Evolutionary conservation across 2,888 invertebrate genomes (phyloP).

Genomic region (Polydrusus pterygomalis): DNA sequence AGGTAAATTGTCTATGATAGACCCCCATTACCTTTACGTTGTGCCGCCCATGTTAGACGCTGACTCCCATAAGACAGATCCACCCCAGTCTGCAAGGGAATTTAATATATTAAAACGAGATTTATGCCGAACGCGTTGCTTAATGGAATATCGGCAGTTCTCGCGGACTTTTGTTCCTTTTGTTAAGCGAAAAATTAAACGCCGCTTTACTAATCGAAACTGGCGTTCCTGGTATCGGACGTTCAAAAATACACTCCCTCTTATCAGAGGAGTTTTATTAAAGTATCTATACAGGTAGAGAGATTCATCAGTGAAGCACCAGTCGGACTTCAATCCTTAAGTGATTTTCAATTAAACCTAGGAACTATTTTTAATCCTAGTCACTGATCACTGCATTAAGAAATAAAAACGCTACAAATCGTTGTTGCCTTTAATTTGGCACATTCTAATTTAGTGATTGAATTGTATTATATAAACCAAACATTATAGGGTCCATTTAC

Average conservation of each 20-base stretch:
- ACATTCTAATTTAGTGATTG: too few relatives aligned
- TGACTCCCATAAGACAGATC: constrained; percentile 28
- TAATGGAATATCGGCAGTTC: constrained; percentile 65
- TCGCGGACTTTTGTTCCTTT: constrained; percentile 59
- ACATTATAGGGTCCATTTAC: too few relatives aligned
- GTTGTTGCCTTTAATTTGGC: too few relatives aligned
- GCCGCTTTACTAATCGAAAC: constrained; percentile 43
- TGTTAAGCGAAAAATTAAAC: constrained; percentile 49
- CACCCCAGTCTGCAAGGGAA: constrained; percentile 61
- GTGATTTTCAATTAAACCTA: too few relatives aligned
- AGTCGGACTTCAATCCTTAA: too few relatives aligned
- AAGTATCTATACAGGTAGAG: not conserved
- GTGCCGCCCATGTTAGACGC: constrained; percentile 28
- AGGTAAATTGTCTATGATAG: too few relatives aligned
- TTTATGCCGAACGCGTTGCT: constrained; percentile 67
- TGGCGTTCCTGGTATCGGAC: constrained; percentile 39
- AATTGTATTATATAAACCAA: too few relatives aligned
- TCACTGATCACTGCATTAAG: too few relatives aligned
- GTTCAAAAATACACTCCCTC: constrained; percentile 27
- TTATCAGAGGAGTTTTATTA: not conserved
- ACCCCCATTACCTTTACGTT: not conserved
- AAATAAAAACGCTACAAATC: too few relatives aligned
- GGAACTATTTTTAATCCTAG: too few relatives aligned
- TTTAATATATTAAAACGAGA: constrained; percentile 68
- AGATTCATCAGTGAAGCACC: too few relatives aligned